Conservation (phyloP, 1,140 invertebrate species). For the Episyrphus balteatus region DNA sequence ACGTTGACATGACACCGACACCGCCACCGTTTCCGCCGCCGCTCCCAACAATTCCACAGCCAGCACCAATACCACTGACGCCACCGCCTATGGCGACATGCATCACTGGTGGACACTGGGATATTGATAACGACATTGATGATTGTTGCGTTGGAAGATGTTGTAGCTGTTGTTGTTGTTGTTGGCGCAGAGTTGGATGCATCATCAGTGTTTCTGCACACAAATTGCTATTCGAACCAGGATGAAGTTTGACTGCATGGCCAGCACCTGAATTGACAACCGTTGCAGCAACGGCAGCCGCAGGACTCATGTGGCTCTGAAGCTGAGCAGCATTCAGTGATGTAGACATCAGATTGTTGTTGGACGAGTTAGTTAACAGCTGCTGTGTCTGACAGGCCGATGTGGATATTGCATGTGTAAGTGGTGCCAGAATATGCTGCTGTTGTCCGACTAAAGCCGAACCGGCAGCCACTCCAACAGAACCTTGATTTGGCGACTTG, state of each 20-base stretch:
- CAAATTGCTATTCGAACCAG: too few species aligned
- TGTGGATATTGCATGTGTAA: slow-evolving; percentile 32
- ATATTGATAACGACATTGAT: too few species aligned
- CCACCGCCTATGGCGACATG: too few species aligned
- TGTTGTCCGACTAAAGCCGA: slow-evolving; percentile 13
- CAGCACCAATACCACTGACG: too few species aligned
- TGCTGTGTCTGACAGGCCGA: slow-evolving; percentile 9
- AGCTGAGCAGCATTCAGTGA: slow-evolving; percentile 28
- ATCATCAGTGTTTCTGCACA: neutral
- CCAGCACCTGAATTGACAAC: too few species aligned
- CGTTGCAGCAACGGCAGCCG: too few species aligned
- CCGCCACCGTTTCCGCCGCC: neutral
- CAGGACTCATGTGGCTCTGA: neutral
- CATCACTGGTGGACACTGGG: too few species aligned
- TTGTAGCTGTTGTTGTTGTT: neutral
- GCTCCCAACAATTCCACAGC: too few species aligned
- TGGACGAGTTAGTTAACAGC: slow-evolving; percentile 18
- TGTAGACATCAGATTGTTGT: slow-evolving; percentile 31
- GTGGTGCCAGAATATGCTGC: slow-evolving; percentile 24
- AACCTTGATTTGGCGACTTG: slow-evolving; percentile 35
- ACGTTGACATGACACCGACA: slow-evolving; percentile 28
- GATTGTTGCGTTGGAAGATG: too few species aligned
- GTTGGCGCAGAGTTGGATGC: slow-evolving; percentile 3
- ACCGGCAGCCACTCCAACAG: neutral
- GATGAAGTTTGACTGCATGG: too few species aligned